Evolutionary conservation across 1,140 invertebrate species (phyloP), one percentile per base, ranked within the genome.

Genomic region (Nasonia longicornis): DNA sequence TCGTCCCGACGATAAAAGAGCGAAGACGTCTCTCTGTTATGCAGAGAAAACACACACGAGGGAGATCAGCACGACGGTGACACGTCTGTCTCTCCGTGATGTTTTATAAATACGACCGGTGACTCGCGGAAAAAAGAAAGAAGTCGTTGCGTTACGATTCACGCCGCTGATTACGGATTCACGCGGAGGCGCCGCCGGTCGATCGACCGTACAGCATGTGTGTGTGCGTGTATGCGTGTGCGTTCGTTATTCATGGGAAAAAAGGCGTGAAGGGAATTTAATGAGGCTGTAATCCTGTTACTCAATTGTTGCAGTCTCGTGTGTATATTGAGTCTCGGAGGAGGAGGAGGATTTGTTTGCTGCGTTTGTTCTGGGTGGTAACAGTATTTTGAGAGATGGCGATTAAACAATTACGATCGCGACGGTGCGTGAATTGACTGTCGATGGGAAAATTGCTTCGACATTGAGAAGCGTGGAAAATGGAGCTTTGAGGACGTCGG

Each of bases 231-330:
- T 26, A 26, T 26, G 45, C 45, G 45, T 14, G 0, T 48, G 45
- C 45, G 14, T 48, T 48, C 45, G 45, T 48, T 48, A 48, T 48
- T 48, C 45, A 67, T 29, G 35, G 20, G 29, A 42, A 71, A 38
- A 71, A 42, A 35, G 38, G 64, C 63, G 69, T 52, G 63, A 63
- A 64, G 70, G 35, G 26, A 38, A 48, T 73, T 73, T 26, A 73
- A 73, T 29, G 42, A 45, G 42, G n/a, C 71, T 71, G 29, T 42
- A 42, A 71, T 71, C 35, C 69, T 71, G 69, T 71, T 71, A 71
- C 35, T 16, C 69, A n/a, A 71, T 71, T 71, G 69, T 71, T 71
- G 35, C 35, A 58, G 16, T 58, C 16, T 58, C 38, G 52, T n/a
- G 6, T n/a, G 16, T 58, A n/a, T 20, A 58, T n/a, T 6, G 16